Base-by-base conservation (phyloP, 64 coral and sea anemone species). In the Cladopsammia gracilis region DNA sequence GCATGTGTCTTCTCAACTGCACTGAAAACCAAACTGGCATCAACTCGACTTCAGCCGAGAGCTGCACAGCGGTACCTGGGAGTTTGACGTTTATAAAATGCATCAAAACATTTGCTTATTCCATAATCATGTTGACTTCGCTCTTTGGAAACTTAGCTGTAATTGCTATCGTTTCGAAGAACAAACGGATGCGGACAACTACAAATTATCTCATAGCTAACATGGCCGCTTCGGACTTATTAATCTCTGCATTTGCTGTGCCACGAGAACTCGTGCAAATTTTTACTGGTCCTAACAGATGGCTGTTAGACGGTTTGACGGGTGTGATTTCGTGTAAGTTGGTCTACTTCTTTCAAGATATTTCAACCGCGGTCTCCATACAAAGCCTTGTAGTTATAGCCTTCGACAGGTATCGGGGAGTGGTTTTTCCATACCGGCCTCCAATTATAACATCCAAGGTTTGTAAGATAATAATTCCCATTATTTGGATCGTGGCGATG, bases 151-250 rank as follows among this genome's bases (percentile, higher is more conserved):
- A 94, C 49, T 47, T 54, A 26, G 34, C 80, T 19, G 43, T 94
- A 46, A 52, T 87, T 62, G 70, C 64, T 5, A 71, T 94, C 11
- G 69, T 87, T 46, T 68, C 78, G 22, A 80, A 75, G 25, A 89
- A 79, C 62, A 77, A 57, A 2, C 51, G 84, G 0, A 94, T 89
- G 76, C 14, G 65, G 16, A 94, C 86, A 0, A 70, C 92, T 0
- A 89, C 76, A 0, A 94, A 89, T 75, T 50, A 73, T 14, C 60
- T 94, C 6, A 89, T 94, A n/a, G 92, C 76, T 0, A 94, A 89
- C 43, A 71, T 94, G 85, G 85, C 92, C 18, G 64, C 80, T 0
- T 81, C 85, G 18, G 92, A 94, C 68, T 24, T 94, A 3, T 54
- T 88, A 6, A 20, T 94, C 7, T 60, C 85, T 19, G 48, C 74